Base-by-base conservation (phyloP, 2,888 invertebrate genomes). In the Endotricha flammealis region DNA sequence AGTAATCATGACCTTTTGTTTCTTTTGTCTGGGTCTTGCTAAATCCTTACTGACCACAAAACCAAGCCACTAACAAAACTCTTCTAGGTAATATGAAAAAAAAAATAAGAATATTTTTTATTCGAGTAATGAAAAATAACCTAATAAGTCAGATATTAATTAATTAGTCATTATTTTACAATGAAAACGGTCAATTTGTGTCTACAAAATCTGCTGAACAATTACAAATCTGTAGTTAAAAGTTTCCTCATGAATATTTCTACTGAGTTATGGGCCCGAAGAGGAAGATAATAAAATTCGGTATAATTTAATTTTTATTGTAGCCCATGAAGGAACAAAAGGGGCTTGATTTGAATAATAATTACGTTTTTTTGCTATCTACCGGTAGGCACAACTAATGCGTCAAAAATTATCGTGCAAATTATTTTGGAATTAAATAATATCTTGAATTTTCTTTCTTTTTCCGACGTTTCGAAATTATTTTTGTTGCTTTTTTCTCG, bases 261-360 rank as follows among this genome's bases (percentile, higher is more conserved):
- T 58, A 55, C 59, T 64, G 68, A 75, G 71, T 73, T 74, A 75
- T 69, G 68, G 58, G 61, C 48, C 66, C 66, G 59, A 68, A 65
- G 67, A 67, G 71, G 63, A 67, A 70, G 73, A 72, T 74, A 72
- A 76, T 73, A 75, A 75, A 75, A 74, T 75, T 71, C 58, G 57
- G 68, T 70, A 61, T 71, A 73, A 75, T 71, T 72, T 71, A 66
- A 69, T 75, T 76, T 73, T 77, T 76, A 75, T 71, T 74, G 69
- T 66, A 67, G 66, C 55, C 58, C 54, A 60, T 57, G 63, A 66
- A 66, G 62, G 65, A 67, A 72, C 64, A 72, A 68, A 64, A 62
- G 63, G 66, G 64, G 64, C 65, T 66, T 62, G 63, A 67, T 68
- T 74, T 71, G 68, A 73, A 72, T 75, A 64, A 62, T 64, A 70